A percentile compares a stretch with the other conserved stretches of the same genome.
Conservation (phyloP, 2,888 invertebrate species). For the Agrotis segetum region DNA sequence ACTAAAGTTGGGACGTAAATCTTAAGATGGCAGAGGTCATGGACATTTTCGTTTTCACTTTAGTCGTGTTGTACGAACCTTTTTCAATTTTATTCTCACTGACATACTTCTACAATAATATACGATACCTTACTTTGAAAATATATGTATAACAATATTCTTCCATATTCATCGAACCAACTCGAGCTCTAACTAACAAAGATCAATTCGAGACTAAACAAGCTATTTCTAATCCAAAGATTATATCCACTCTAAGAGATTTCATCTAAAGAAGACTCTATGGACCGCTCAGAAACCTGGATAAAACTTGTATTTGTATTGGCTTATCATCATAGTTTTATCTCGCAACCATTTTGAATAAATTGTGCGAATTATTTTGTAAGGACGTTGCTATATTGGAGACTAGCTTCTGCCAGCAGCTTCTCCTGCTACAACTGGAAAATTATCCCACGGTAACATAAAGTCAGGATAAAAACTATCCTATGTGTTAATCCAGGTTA, state of each 20-base stretch:
- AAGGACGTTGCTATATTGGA: background rate
- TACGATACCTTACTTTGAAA: background rate
- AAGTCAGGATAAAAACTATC: too few relatives aligned
- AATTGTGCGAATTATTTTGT: slow-evolving; percentile 40
- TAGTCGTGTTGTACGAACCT: too few relatives aligned
- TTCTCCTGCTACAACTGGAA: too few relatives aligned
- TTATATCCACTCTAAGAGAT: slow-evolving; percentile 41
- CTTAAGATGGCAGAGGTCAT: too few relatives aligned
- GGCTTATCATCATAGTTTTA: slow-evolving; percentile 49
- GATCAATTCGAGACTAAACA: slow-evolving; percentile 36
- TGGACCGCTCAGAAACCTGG: slow-evolving; percentile 26
- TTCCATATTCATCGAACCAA: slow-evolving; percentile 16
- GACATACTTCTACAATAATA: too few relatives aligned
- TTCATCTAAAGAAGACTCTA: slow-evolving; percentile 28
- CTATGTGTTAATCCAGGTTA: too few relatives aligned
- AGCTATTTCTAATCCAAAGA: slow-evolving; percentile 43
- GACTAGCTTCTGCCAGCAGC: too few relatives aligned
- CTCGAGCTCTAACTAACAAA: slow-evolving; percentile 31
- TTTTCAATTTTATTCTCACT: too few relatives aligned
- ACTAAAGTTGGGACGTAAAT: too few relatives aligned
- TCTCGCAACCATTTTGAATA: slow-evolving; percentile 56
- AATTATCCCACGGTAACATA: too few relatives aligned
- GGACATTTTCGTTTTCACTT: too few relatives aligned
- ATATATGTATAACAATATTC: slow-evolving; percentile 11
- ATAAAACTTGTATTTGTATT: slow-evolving; percentile 47